Conservation (phyloP, 2,797 vertebrate species). For the Scolopax bukidnonensis region DNA sequence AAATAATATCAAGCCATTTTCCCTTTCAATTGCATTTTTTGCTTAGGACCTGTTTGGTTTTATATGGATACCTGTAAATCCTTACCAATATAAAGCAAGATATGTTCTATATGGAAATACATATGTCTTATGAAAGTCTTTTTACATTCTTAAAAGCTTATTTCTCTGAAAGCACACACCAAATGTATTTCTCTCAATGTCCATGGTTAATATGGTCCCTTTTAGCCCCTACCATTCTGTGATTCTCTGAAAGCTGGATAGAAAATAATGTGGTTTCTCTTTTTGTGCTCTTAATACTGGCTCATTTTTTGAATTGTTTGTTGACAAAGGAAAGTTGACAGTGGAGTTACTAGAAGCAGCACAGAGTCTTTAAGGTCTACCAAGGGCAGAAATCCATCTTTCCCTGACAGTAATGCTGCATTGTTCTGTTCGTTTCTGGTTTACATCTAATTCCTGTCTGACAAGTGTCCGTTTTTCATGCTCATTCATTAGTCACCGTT, state of each 20-base stretch:
- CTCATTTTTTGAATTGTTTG: slow-evolving; percentile 30
- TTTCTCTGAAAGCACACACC: neutral
- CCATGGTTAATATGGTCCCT: neutral
- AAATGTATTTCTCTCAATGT: neutral
- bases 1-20: neutral
- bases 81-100: neutral
- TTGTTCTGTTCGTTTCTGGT: slow-evolving; percentile 65
- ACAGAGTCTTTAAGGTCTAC: slow-evolving; percentile 60
- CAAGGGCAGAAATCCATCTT: slow-evolving; percentile 75
- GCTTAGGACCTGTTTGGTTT: neutral
- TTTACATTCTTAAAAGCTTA: neutral
- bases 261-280: neutral
- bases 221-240: neutral
- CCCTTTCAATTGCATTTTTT: neutral
- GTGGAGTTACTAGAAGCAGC: slow-evolving; percentile 46
- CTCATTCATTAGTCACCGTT: slow-evolving; percentile 74
- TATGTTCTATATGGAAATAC: neutral
- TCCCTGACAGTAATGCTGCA: slow-evolving; percentile 57
- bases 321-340: neutral
- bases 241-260: neutral
- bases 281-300: neutral
- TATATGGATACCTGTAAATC: neutral
- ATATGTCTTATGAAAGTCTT: neutral
- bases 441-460: slow-evolving; percentile 74
- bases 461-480: slow-evolving; percentile 75